A percentile compares a stretch with the other conserved stretches of the same genome.
Conservation (phyloP, 2,113 vertebrate species). For the Leucoraja erinaceus region DNA sequence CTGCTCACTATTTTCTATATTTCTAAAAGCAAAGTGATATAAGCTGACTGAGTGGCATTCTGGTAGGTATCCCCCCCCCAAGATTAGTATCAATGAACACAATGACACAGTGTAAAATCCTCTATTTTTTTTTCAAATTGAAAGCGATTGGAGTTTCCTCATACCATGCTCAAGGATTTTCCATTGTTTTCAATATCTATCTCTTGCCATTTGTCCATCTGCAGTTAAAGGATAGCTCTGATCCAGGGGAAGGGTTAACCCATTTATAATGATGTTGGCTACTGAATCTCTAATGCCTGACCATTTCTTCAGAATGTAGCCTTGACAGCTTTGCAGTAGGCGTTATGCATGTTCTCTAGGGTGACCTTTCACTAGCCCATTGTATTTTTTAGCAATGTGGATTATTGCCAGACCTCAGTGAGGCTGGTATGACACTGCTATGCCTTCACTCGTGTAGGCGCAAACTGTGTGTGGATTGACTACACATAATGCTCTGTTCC, state of each 20-base stretch:
- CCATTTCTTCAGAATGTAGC: constrained; percentile 27
- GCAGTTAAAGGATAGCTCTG: background rate
- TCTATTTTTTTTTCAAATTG: background rate
- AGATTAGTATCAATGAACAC: too few relatives aligned
- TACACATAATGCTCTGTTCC: constrained; percentile 10
- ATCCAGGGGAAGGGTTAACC: constrained; percentile 9
- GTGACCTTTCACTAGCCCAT: constrained; percentile 36
- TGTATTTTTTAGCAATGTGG: constrained; percentile 32
- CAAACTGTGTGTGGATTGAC: constrained; percentile 24
- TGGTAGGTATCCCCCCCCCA: too few relatives aligned
- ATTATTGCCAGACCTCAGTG: constrained; percentile 8
- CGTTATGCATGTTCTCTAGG: constrained; percentile 27
- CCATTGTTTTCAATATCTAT: background rate
- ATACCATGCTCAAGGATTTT: background rate
- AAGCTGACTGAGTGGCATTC: too few relatives aligned
- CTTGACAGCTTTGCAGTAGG: constrained; percentile 35
- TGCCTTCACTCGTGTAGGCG: constrained; percentile 31
- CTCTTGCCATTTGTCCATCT: background rate
- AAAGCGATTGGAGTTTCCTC: background rate
- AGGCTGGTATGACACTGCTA: constrained; percentile 24
- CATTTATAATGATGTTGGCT: background rate
- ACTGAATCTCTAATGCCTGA: constrained; percentile 15
- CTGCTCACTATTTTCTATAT: too few relatives aligned
- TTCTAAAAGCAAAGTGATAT: too few relatives aligned
- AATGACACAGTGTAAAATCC: too few relatives aligned